Percentiles rank a stretch among this genome's conserved stretches.
These are phyloP conservation scores for Scleropages formosus DNA, from an alignment of 2,797 vertebrate genomes.

Conservation along the genomic window DNA sequence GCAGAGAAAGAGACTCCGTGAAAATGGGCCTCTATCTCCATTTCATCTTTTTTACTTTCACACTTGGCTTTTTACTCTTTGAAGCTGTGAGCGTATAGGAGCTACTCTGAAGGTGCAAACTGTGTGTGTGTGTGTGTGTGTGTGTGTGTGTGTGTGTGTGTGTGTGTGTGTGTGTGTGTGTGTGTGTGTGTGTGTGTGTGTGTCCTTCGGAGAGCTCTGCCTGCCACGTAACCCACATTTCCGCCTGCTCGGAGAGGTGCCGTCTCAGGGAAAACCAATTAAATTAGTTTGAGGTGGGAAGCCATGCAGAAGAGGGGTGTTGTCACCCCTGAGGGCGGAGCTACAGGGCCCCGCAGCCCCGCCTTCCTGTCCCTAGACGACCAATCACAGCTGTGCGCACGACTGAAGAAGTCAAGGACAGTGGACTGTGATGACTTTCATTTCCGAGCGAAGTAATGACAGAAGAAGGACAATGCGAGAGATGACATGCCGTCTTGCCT, in stretches of 20 bases:
- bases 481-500: constrained; percentile 16
- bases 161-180: too few relatives aligned
- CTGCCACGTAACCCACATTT: not conserved
- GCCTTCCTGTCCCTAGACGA: constrained; percentile 32
- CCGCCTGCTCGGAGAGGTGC: not conserved
- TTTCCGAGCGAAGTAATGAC: constrained; percentile 37
- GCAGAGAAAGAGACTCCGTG: too few relatives aligned
- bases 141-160: too few relatives aligned
- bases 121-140: too few relatives aligned
- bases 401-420: constrained; percentile 23
- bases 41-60: too few relatives aligned
- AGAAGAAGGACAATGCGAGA: constrained; percentile 33
- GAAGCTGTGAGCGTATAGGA: not conserved
- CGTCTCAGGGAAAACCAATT: constrained; percentile 24
- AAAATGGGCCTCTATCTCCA: too few relatives aligned
- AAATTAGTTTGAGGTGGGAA: constrained; percentile 28
- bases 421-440: constrained; percentile 27
- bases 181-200: too few relatives aligned
- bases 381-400: constrained; percentile 32
- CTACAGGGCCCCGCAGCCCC: constrained; percentile 17
- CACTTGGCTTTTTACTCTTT: not conserved
- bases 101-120: too few relatives aligned
- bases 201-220: not conserved
- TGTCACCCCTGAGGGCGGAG: constrained; percentile 16
- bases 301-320: constrained; percentile 25